Conservation (phyloP, 2,113 vertebrate species). For the Melanotaenia duboulayi region DNA sequence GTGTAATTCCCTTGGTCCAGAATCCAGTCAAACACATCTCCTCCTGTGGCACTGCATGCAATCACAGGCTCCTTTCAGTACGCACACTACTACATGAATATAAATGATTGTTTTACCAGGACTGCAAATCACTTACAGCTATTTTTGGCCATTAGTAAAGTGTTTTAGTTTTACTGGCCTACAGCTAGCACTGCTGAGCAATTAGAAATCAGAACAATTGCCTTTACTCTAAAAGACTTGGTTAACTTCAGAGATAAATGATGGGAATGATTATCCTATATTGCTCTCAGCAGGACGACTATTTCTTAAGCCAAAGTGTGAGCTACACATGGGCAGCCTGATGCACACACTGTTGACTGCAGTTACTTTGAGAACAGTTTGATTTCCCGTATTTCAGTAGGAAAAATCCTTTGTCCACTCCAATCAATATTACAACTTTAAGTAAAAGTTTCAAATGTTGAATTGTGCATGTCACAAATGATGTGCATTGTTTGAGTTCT, state of each 20-base stretch:
- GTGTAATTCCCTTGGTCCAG: conserved; percentile 89
- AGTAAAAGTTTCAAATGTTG: conserved; percentile 44
- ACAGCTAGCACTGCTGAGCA: conserved; percentile 40
- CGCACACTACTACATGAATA: neutral
- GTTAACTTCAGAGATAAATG: conserved; percentile 50
- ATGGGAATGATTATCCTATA: conserved; percentile 43
- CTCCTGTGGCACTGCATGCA: conserved; percentile 84
- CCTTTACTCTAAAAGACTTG: conserved; percentile 59
- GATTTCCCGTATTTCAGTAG: conserved; percentile 1
- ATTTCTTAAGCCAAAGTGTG: conserved; percentile 30
- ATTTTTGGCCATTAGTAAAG: conserved; percentile 23
- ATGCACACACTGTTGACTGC: conserved; percentile 1
- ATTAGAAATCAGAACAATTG: conserved; percentile 41
- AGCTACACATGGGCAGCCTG: conserved; percentile 14
- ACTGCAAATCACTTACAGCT: conserved; percentile 16
- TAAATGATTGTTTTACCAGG: conserved; percentile 13
- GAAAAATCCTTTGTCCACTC: conserved; percentile 17
- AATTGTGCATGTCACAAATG: conserved; percentile 31
- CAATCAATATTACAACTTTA: conserved; percentile 33
- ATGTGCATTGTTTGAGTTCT: conserved; percentile 8
- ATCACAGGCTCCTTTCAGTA: conserved; percentile 8
- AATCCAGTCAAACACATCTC: conserved; percentile 90
- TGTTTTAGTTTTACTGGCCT: conserved; percentile 35
- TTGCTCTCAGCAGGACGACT: conserved; percentile 35
- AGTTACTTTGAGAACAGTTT: neutral